Conservation (phyloP, 2,888 invertebrate species). For the Magallana nippona region DNA sequence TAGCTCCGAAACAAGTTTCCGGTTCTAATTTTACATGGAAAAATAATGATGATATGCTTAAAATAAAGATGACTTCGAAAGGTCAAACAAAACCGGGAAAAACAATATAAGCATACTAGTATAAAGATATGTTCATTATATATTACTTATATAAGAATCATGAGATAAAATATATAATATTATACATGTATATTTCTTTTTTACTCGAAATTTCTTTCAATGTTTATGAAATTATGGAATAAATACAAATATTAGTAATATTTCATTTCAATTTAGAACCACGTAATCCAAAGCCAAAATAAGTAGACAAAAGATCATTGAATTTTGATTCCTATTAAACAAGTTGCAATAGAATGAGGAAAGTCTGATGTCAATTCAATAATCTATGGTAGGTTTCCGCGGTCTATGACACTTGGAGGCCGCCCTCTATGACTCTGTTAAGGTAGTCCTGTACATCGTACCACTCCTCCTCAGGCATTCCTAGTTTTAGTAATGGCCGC, state of each 20-base stretch:
- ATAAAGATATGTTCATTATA: too few relatives aligned
- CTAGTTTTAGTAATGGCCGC: constrained; percentile 67
- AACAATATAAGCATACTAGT: neutral
- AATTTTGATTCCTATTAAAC: constrained; percentile 9
- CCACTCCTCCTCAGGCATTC: constrained; percentile 74
- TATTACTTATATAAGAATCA: too few relatives aligned
- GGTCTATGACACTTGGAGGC: constrained; percentile 55
- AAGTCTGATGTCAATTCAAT: constrained; percentile 1
- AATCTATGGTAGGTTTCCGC: neutral
- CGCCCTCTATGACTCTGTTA: constrained; percentile 65
- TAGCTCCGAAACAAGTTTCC: constrained; percentile 17
- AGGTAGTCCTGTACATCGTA: constrained; percentile 68
- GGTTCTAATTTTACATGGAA: neutral
- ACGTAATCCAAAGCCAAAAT: too few relatives aligned
- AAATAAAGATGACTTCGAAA: neutral
- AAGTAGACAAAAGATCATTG: neutral
- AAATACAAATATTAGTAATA: too few relatives aligned
- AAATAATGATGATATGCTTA: neutral
- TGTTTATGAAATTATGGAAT: too few relatives aligned
- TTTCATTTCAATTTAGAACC: too few relatives aligned
- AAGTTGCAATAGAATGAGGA: neutral
- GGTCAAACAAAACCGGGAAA: neutral
- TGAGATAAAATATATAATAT: too few relatives aligned
- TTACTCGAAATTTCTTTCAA: too few relatives aligned
- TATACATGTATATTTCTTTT: too few relatives aligned